A percentile compares a stretch with the other conserved stretches of the same genome.
Conservation (phyloP, 2,888 invertebrate species). For the Chrysolina oricalcia region DNA sequence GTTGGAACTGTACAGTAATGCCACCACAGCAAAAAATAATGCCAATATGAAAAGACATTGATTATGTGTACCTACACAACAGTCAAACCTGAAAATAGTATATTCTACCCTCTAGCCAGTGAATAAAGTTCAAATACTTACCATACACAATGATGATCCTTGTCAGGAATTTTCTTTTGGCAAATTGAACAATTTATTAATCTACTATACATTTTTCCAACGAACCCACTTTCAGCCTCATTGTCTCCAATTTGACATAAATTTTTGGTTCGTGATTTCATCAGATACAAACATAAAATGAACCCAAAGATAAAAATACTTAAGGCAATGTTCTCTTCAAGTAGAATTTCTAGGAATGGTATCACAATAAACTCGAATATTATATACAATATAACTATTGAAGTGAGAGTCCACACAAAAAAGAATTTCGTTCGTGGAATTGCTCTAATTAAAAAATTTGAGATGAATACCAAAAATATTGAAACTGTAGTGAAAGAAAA, state of each 20-base stretch:
- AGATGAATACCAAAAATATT: constrained; percentile 63
- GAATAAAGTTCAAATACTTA: constrained; percentile 66
- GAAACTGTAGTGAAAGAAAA: constrained; percentile 64
- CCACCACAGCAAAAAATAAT: constrained; percentile 78
- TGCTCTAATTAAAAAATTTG: constrained; percentile 62
- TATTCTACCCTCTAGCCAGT: neutral
- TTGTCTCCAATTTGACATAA: constrained; percentile 63
- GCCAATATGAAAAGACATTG: constrained; percentile 83
- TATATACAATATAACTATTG: constrained; percentile 78
- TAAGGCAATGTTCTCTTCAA: constrained; percentile 78
- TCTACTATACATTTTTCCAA: constrained; percentile 76
- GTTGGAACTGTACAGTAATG: constrained; percentile 84
- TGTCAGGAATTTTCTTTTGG: constrained; percentile 84
- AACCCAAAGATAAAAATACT: constrained; percentile 73
- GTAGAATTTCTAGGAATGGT: constrained; percentile 80
- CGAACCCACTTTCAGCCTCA: constrained; percentile 69
- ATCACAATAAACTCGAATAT: constrained; percentile 83
- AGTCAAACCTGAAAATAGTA: constrained; percentile 80
- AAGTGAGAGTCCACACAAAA: constrained; percentile 82
- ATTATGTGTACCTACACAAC: constrained; percentile 88
- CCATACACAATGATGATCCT: constrained; percentile 89
- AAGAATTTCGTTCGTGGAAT: constrained; percentile 80
- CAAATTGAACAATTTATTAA: constrained; percentile 89
- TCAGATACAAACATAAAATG: constrained; percentile 70
- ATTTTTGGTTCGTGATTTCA: constrained; percentile 61